phyloP scores from a whole-genome alignment of 2,888 invertebrate species.

The Agapostemon virescens region DNA sequence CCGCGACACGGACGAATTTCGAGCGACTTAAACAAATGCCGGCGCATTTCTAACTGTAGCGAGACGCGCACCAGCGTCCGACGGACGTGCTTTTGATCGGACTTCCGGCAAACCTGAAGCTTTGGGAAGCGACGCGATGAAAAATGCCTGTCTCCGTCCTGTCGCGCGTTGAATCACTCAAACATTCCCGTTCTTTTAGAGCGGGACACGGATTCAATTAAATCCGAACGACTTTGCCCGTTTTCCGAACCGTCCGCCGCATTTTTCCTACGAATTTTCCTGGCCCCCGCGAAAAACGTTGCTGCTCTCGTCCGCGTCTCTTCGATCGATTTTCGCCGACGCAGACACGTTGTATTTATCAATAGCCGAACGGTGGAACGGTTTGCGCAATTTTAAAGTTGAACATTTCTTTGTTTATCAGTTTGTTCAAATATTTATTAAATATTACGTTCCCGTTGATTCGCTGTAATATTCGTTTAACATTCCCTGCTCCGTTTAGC shows the following conservation, averaged over 20 bases:
- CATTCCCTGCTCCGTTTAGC: too few species aligned
- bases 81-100: conserved; percentile 55
- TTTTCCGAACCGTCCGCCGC: not conserved
- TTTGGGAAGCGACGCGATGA: conserved; percentile 35
- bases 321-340: not conserved
- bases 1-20: conserved; percentile 48
- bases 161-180: conserved; percentile 38
- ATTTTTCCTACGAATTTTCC: not conserved
- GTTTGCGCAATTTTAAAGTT: too few species aligned
- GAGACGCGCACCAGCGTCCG: conserved; percentile 33
- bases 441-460: too few species aligned
- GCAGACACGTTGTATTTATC: too few species aligned
- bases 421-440: too few species aligned
- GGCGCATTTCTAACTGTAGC: conserved; percentile 61
- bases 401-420: too few species aligned
- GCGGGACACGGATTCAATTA: conserved; percentile 31
- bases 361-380: too few species aligned
- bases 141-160: conserved; percentile 39
- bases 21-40: conserved; percentile 60
- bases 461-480: too few species aligned
- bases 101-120: conserved; percentile 53
- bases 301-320: not conserved
- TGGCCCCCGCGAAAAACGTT: not conserved
- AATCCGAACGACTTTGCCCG: not conserved
- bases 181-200: conserved; percentile 9